Evolutionary conservation across 2,888 invertebrate species (phyloP), one percentile per base, ranked within the genome.

Genomic region (Epiblema foenella): DNA sequence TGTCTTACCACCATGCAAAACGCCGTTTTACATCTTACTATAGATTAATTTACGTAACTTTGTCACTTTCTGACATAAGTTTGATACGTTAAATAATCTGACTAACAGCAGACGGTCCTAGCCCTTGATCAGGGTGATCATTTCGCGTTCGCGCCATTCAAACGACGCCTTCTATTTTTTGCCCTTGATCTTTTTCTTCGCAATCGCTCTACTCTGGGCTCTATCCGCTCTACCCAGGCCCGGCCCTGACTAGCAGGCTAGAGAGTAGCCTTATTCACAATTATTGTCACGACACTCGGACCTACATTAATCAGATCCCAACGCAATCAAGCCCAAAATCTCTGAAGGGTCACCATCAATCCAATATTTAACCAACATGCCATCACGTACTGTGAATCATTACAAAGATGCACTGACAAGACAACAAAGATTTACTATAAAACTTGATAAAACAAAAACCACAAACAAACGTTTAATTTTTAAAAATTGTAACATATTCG

Each of bases 371-470:
- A 78, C 77, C 78, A 82, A 84, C 86, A 90, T 89, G 81, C 85
- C 85, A 73, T 84, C 91, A 89, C 91, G 86, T 81, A 85, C 81
- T 79, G 82, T 88, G 83, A 86, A 80, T 81, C 81, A 89, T 89
- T 82, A 81, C 83, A 69, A 68, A 85, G 89, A 90, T 89, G 77
- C 76, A 79, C 77, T 78, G 83, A 83, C 77, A 81, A 87, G 88
- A 89, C 90, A 89, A 85, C 78, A 77, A 82, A 87, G 86, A 89
- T 87, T 88, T 87, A 89, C 81, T 85, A 84, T 81, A 72, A 65
- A 69, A 46, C 64, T 69, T 70, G 46, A 57, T 69, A 64, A 65
- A 69, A 65, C 58, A 65, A 69, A 69, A 54, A 69, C n/a, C 18
- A 42, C 58, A 52, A 57, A 58, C 20, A 52, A 51, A n/a, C 10